Base-by-base conservation (phyloP, 2,113 vertebrate genomes). In the Leucopsar rothschildi region DNA sequence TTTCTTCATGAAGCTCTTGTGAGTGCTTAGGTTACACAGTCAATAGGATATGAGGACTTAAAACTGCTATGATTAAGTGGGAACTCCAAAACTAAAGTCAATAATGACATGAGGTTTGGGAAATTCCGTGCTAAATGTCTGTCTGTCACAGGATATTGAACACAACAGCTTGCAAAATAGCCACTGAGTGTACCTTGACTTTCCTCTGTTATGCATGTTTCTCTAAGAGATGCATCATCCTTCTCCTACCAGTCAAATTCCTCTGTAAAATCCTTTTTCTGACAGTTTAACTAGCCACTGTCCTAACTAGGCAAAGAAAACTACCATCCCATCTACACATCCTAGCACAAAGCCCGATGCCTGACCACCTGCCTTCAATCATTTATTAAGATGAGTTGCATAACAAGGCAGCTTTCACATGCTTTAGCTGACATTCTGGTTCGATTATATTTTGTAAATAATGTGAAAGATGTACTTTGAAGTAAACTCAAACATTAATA, bases 91-190 rank as follows among this genome's bases (percentile, higher is more conserved):
- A 52, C 25, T 5, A 1, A 61, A 72, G 45, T 29, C 17, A 15
- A 2, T 37, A 68, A 78, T 44, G 69, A 64, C 69, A 10, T 1
- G 39, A 75, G 37, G 5, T 60, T 72, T 50, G 57, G 63, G 87
- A 82, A 86, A 60, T 73, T 25, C 77, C 12, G 0, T 21, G 33
- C 39, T 71, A 52, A 82, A 71, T 59, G 59, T 22, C 45, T 33
- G 21, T 35, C 81, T n/a, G 2, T 79, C 73, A 35, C 37, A 31
- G 69, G 17, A 8, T 53, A 47, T 19, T n/a, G 65, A 56, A 78
- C 47, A 93, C 81, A 91, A 79, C 10, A 23, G 73, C 23, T 85
- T 94, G 87, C 92, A 87, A 94, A 93, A 94, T 1, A 82, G 57
- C 18, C 44, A 10, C 87, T 64, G 85, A 87, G n/a, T 79, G 56